Evolutionary conservation across 2,113 vertebrate species (phyloP).

Genomic region (Andinoacara biseriatus): DNA sequence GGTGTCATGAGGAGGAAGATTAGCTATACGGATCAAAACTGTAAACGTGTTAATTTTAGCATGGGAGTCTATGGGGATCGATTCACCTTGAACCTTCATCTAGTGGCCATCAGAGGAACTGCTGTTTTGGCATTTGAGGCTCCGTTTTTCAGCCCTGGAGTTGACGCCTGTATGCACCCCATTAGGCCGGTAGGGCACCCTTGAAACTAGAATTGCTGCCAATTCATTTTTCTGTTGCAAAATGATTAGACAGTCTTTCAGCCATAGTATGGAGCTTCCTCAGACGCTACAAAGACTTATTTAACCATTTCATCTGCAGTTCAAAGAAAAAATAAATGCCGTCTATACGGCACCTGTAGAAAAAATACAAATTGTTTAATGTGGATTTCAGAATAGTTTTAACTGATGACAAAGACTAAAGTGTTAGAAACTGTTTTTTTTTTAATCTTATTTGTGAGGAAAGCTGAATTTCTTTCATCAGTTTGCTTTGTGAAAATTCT

Average conservation of each 20-base stretch:
- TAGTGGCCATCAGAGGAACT: neutral
- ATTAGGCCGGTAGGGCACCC: neutral
- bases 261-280: neutral
- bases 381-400: constrained; percentile 27
- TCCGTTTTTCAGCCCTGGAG: neutral
- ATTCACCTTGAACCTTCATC: neutral
- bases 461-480: constrained; percentile 44
- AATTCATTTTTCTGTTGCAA: neutral
- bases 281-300: neutral
- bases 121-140: neutral
- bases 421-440: neutral
- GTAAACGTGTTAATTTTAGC: neutral
- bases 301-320: neutral
- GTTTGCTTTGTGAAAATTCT: constrained; percentile 51
- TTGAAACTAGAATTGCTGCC: neutral
- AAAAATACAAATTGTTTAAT: neutral
- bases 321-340: neutral
- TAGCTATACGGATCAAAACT: neutral
- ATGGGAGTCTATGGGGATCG: accelerated
- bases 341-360: neutral
- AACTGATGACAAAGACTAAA: constrained; percentile 17
- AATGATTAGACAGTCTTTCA: neutral
- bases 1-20: neutral
- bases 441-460: constrained; percentile 2
- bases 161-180: neutral